Percentiles rank a stretch among this genome's conserved stretches.
These are phyloP conservation scores for Bubalus kerabau DNA, from an alignment of 2,113 vertebrate genomes.

Conservation along the genomic window DNA sequence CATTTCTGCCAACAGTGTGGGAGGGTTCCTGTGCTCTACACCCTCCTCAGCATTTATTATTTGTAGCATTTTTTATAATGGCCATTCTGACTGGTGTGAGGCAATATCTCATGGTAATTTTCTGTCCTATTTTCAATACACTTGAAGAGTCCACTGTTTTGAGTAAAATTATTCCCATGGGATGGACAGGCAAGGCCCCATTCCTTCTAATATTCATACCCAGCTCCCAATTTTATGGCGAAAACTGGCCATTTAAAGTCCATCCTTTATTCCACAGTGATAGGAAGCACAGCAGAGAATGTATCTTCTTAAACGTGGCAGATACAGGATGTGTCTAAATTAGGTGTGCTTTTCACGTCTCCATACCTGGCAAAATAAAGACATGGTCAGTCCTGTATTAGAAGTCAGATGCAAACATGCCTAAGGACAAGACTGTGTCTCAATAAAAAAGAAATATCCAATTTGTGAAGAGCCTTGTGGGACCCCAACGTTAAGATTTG, in stretches of 20 bases:
- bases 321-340: neutral
- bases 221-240: neutral
- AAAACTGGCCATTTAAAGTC: accelerated
- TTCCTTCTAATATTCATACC: accelerated
- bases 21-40: neutral
- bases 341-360: accelerated
- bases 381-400: neutral
- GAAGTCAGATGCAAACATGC: neutral
- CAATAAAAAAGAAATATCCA: neutral
- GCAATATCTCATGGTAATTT: neutral
- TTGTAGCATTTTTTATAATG: neutral
- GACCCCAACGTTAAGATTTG: neutral
- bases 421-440: neutral
- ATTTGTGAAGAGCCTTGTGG: neutral
- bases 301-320: accelerated
- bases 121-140: neutral
- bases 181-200: accelerated
- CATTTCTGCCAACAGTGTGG: neutral
- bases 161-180: accelerated
- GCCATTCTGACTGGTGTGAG: neutral
- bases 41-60: neutral
- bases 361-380: accelerated
- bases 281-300: neutral
- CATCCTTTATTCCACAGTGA: accelerated
- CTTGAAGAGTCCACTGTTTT: neutral